These are phyloP conservation scores for Lepus oiostolus DNA, from an alignment of 2,797 vertebrate species.

Conservation along the genomic window DNA sequence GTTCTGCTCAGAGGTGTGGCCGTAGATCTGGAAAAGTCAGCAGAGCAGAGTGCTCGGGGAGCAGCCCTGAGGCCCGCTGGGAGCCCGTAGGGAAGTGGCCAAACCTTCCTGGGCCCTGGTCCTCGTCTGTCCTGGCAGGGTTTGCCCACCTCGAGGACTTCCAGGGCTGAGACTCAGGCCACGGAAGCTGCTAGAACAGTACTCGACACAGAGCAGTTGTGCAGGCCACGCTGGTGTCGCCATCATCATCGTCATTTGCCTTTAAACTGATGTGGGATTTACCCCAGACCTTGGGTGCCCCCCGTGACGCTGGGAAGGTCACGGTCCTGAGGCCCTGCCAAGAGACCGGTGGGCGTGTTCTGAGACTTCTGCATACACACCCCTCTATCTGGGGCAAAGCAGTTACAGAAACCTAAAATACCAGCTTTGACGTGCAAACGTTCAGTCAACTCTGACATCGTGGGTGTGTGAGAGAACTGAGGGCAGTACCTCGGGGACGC, in stretches of 20 bases:
- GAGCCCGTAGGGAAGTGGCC: background rate
- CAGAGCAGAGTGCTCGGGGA: rapidly evolving
- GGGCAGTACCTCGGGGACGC: rapidly evolving
- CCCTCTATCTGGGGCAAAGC: background rate
- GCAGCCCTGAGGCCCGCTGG: background rate
- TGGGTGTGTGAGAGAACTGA: background rate
- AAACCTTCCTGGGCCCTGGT: background rate
- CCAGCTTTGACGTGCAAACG: background rate
- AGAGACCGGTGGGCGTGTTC: background rate
- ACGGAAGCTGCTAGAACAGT: rapidly evolving
- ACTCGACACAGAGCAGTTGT: rapidly evolving
- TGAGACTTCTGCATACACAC: rapidly evolving
- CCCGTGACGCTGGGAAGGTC: background rate
- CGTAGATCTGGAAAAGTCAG: background rate
- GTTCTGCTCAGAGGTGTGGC: background rate
- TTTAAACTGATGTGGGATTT: background rate
- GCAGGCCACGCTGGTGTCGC: rapidly evolving
- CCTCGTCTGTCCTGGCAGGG: background rate
- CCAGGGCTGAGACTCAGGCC: background rate
- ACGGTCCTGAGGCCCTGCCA: rapidly evolving
- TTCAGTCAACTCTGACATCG: background rate
- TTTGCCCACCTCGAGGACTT: rapidly evolving
- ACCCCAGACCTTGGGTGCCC: background rate
- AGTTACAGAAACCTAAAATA: background rate
- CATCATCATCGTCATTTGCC: background rate